Evolutionary conservation across 2,797 vertebrate genomes (phyloP), one percentile per base, ranked within the genome.

Genomic region (Sebastolobus alascanus): DNA sequence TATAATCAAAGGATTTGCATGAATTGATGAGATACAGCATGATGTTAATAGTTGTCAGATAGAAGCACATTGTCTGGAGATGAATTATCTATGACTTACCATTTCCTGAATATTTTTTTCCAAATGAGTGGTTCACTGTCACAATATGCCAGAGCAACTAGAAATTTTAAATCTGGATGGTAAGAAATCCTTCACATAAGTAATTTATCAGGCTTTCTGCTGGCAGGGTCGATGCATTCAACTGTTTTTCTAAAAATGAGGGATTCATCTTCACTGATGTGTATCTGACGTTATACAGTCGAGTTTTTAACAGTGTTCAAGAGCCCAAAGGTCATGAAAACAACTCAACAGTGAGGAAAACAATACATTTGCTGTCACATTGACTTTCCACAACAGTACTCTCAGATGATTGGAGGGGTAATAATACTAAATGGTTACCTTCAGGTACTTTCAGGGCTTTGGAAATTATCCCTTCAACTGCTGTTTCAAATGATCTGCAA

Each of bases 51-150:
- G 50, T 54, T 54, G 50, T 40, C 55, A 67, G 27, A 37, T 9
- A 58, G 33, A 18, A 18, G 58, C 40, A 58, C 37, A 70, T 20
- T 14, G 37, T 54, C 38, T 50, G 33, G 2, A 58, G 38, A 58
- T 58, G 68, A 43, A 66, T 56, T 43, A 54, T 73, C 4, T 31
- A 68, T 63, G 58, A 61, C 33, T 68, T 50, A 59, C 8, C 29
- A 66, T 52, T 73, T 73, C 14, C 56, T 35, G 29, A 75, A 37
- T 55, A 27, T 70, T 67, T 75, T 27, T 65, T 73, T 54, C n/a
- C 38, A 70, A 37, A 31, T 31, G 27, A 81, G 6, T 46, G 18
- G 5, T 14, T 69, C 18, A 55, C 25, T 73, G 52, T 77, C 68
- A 65, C 54, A 40, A 58, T 58, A 68, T 29, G 11, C 16, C 52